These are phyloP conservation scores for Morinoia aosen DNA, from an alignment of 2,888 invertebrate genomes.

Conservation along the genomic window DNA sequence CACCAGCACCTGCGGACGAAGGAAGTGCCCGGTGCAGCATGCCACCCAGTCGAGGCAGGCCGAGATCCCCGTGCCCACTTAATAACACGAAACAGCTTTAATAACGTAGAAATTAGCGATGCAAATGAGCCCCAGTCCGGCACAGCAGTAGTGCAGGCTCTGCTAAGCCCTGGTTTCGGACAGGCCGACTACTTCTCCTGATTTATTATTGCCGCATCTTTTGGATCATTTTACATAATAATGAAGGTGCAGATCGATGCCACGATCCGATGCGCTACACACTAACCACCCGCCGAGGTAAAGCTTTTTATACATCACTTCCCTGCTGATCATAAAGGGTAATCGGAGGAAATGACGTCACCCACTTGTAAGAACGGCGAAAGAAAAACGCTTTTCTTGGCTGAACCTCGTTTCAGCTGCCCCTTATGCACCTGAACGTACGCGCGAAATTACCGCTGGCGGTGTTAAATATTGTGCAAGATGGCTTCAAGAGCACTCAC, in stretches of 20 bases:
- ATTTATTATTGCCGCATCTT: slow-evolving; percentile 50
- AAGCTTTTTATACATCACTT: background rate
- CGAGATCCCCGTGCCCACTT: slow-evolving; percentile 8
- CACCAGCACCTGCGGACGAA: background rate
- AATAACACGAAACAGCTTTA: slow-evolving; percentile 51
- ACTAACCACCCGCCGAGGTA: slow-evolving; percentile 26
- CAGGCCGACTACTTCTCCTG: slow-evolving; percentile 49
- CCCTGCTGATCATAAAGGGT: background rate
- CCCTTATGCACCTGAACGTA: background rate
- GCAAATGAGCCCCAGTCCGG: slow-evolving; percentile 32
- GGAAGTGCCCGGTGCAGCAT: background rate
- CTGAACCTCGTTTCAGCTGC: background rate
- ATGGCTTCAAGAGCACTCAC: background rate
- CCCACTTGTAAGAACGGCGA: background rate
- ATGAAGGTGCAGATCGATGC: slow-evolving; percentile 19
- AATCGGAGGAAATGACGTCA: slow-evolving; percentile 10
- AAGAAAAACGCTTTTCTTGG: background rate
- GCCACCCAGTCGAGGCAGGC: background rate
- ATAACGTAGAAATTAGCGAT: slow-evolving; percentile 50
- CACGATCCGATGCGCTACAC: slow-evolving; percentile 32
- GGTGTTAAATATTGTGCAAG: background rate
- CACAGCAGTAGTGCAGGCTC: slow-evolving; percentile 38
- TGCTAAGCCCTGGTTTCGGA: slow-evolving; percentile 47
- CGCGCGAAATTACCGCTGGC: background rate
- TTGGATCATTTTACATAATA: slow-evolving; percentile 53